Base-by-base conservation (phyloP, 2,888 invertebrate genomes). In the Pachydiplax longipennis region DNA sequence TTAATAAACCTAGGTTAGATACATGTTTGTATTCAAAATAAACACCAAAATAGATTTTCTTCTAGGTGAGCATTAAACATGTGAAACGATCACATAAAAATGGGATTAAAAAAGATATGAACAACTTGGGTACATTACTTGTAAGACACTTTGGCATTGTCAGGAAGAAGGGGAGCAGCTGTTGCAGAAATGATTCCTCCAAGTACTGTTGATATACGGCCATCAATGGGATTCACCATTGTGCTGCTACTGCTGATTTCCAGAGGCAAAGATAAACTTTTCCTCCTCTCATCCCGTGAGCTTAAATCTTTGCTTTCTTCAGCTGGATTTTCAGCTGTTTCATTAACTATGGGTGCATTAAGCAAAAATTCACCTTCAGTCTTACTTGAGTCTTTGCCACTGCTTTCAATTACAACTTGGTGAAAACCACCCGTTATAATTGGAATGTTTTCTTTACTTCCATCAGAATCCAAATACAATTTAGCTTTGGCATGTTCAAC, bases 91-190 rank as follows among this genome's bases (percentile, higher is more conserved):
- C 12, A 6, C 0, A 44, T 10, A 6, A 44, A 10, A 44, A 37
- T 13, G 48, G 48, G 48, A 18, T 53, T 53, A 18, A 80, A 15
- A 80, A n/a, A 25, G 13, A 80, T 80, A 31, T 31, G 35, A 25
- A 80, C 5, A 80, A 15, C 5, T 80, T 31, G 2, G 25, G 0
- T 18, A 73, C 31, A 31, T 90, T 81, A 81, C 80, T 91, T 81
- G 90, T 87, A 90, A 22, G 73, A 73, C 8, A 91, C 65, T 44
- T 53, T 48, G 31, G 73, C 90, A 44, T 90, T 61, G 31, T 90
- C 91, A n/a, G 91, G 91, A 37, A 91, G 90, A 83, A 91, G 87
- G 44, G 91, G 91, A 13, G 90, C 91, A 80, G 91, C 91, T 22
- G 91, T 90, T 15, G 91, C 53, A 6, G 91, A 90, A 80, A 91